Base-by-base conservation (phyloP, 2,888 invertebrate genomes). In the Meandrusa payeni region DNA sequence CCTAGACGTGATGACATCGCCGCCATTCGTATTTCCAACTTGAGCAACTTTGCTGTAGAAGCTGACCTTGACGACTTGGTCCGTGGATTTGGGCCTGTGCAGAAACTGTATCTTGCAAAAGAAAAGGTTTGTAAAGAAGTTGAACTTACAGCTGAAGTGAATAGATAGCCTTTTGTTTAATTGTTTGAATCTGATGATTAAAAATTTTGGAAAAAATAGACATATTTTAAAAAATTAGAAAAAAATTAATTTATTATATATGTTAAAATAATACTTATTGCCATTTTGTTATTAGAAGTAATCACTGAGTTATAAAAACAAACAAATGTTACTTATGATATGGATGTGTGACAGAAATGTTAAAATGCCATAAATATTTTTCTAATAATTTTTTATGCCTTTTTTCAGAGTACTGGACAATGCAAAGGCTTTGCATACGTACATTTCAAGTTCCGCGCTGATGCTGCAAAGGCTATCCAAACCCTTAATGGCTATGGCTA, bases 351-450 rank as follows among this genome's bases (percentile, higher is more conserved):
- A n/a, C n/a, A n/a, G n/a, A n/a, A n/a, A n/a, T n/a, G n/a, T n/a
- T n/a, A n/a, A n/a, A n/a, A n/a, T n/a, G 19, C 4, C 6, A 4
- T 19, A 6, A 6, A 19, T 4, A 24, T 24, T 7, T 10, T n/a
- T 7, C 7, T 24, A 10, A 23, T 2, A 23, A 7, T 23, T 33
- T 2, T 22, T n/a, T 40, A 20, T 53, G 41, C 61, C n/a, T n/a
- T 64, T 7, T 75, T 87, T 54, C 80, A 89, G 88, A 91, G 90
- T 47, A 94, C 94, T 52, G 95, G 95, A 5, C 89, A 91, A n/a
- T 96, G 95, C 81, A 95, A 97, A 90, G 99, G 99, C 47, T 99
- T 99, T 83, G 99, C 99, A 6, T 99, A 99, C 75, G 97, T 99
- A 47, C 99, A 98, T 68, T 99, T 97, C 86, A 96, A 96, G 76